Evolutionary conservation across 2,888 invertebrate genomes (phyloP), one percentile per base, ranked within the genome.

Genomic region (Tyria jacobaeae): DNA sequence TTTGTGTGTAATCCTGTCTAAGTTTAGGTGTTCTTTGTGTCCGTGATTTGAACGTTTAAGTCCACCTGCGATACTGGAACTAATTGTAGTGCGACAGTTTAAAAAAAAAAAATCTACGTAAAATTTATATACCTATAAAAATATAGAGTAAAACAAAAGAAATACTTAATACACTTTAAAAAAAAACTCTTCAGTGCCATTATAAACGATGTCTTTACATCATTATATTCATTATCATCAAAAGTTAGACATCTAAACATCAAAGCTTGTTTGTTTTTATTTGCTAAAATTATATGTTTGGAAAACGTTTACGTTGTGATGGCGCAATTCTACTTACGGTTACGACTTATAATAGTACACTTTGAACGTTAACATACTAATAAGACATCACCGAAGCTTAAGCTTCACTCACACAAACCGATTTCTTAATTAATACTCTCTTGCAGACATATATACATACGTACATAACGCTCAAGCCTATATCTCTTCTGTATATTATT

Each of bases 331-430:
- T 71, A 79, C 76, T 81, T 79, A 84, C 78, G 77, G 85, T 89
- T 88, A 89, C 78, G 86, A 85, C 84, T 76, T 73, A 73, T 89
- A 90, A 91, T 91, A 71, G 81, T 84, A 83, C 82, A 85, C 78
- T 76, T 81, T 76, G 72, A 74, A 75, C 75, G 74, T 88, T 86
- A 87, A 85, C 82, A 83, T 80, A 85, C 82, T 83, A 87, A 88
- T 88, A 84, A 84, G 78, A 78, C 79, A 76, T 79, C 75, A 80
- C 83, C 79, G 82, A 78, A 63, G 67, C 78, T 77, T 74, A 76
- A 50, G 49, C 25, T 47, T 41, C 3, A 31, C 48, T 14, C 57
- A 52, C 47, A 57, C 27, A 14, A 24, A 24, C 47, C 10, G 41
- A 14, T 17, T 44, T 54, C 9, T 44, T 0, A 17, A 27, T n/a